Conservation (phyloP, 2,888 invertebrate genomes). For the Nomada flava region DNA sequence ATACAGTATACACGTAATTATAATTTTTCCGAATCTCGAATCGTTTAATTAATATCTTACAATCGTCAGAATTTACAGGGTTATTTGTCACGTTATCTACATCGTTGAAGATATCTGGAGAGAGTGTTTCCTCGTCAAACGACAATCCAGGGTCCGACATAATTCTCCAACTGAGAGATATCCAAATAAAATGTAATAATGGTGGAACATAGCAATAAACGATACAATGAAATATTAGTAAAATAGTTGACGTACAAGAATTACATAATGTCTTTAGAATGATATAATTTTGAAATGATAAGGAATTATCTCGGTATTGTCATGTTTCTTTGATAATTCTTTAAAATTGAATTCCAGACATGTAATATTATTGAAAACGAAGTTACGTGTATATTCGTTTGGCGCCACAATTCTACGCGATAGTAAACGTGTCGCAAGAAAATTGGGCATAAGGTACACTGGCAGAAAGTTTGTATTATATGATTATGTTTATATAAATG, state of each 20-base stretch:
- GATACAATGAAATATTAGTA: background rate
- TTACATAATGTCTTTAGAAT: slow-evolving; percentile 11
- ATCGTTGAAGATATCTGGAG: slow-evolving; percentile 77
- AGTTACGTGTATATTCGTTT: slow-evolving; percentile 29
- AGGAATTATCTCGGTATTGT: slow-evolving; percentile 8
- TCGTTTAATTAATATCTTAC: slow-evolving; percentile 62
- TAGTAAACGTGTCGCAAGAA: slow-evolving; percentile 8
- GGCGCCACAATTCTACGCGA: slow-evolving; percentile 35
- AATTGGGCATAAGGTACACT: slow-evolving; percentile 1
- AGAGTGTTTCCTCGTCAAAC: slow-evolving; percentile 72
- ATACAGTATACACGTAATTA: background rate
- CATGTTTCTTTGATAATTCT: background rate
- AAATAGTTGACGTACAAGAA: slow-evolving; percentile 20
- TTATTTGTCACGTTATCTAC: slow-evolving; percentile 64
- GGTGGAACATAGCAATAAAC: background rate
- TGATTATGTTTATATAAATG: slow-evolving; percentile 9
- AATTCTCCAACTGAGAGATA: slow-evolving; percentile 21
- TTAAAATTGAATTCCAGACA: background rate
- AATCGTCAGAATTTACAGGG: slow-evolving; percentile 70
- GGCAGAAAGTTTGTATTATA: background rate
- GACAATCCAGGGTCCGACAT: slow-evolving; percentile 73
- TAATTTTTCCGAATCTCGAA: slow-evolving; percentile 5
- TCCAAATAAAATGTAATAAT: slow-evolving; percentile 4
- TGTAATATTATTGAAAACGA: background rate
- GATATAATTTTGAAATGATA: background rate